Conservation (phyloP, 2,888 invertebrate genomes). For the Heteropelma amictum region DNA sequence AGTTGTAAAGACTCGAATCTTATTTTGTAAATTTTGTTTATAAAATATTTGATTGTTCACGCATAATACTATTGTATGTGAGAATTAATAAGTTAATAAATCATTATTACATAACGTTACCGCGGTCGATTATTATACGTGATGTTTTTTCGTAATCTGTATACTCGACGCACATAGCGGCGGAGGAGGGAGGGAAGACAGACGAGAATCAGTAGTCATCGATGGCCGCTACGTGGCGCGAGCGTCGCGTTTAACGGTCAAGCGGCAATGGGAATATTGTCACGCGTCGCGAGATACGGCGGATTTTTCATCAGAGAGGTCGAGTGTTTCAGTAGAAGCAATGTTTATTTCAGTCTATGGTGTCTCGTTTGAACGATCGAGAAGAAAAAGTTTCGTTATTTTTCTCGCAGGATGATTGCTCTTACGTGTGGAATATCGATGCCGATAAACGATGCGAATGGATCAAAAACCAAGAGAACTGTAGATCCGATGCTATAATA, state of each 20-base stretch:
- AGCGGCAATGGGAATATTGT: too few species aligned
- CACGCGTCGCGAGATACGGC: conserved; percentile 30
- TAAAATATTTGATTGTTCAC: conserved; percentile 78
- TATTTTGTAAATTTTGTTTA: conserved; percentile 79
- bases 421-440: conserved; percentile 72
- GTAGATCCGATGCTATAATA: conserved; percentile 68
- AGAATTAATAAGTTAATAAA: conserved; percentile 77
- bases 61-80: conserved; percentile 78
- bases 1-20: conserved; percentile 78
- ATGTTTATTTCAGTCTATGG: not conserved
- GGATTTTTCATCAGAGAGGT: conserved; percentile 50
- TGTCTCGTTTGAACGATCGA: not conserved
- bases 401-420: conserved; percentile 72
- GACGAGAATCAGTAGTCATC: not conserved
- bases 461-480: conserved; percentile 71
- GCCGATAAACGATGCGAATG: conserved; percentile 73
- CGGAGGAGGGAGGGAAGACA: too few species aligned
- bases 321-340: conserved; percentile 12
- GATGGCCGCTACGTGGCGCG: not conserved
- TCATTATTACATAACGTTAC: conserved; percentile 76
- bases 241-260: not conserved
- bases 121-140: not conserved
- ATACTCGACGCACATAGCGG: too few species aligned
- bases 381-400: not conserved
- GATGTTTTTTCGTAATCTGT: not conserved